phyloP scores from a whole-genome alignment of 2,797 vertebrate species.

The Adelosebastes latens region DNA sequence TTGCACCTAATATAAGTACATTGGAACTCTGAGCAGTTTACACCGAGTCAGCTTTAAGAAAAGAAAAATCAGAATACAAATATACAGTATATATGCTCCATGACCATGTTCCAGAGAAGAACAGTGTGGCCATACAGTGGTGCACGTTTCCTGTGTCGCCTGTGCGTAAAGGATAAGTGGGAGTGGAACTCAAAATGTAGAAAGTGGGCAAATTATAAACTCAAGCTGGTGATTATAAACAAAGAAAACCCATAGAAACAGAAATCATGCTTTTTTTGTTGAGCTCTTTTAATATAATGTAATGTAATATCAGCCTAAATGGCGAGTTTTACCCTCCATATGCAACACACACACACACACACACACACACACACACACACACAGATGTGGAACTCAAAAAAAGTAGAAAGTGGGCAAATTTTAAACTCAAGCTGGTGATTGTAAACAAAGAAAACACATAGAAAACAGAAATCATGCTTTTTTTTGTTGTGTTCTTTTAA shows the following conservation, averaged over 20 bases:
- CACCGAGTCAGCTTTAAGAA: too few relatives aligned
- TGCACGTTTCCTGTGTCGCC: conserved; percentile 36
- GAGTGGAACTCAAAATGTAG: background rate
- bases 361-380: too few relatives aligned
- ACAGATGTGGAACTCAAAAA: background rate
- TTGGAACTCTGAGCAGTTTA: too few relatives aligned
- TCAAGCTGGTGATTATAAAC: background rate
- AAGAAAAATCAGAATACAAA: too few relatives aligned
- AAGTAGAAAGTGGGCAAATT: background rate
- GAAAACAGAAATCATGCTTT: background rate
- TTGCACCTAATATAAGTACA: too few relatives aligned
- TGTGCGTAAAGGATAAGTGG: conserved; percentile 11
- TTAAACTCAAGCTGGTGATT: background rate
- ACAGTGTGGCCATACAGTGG: conserved; percentile 42
- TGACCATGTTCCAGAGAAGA: background rate
- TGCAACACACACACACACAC: background rate
- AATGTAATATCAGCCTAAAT: background rate
- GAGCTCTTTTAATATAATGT: background rate
- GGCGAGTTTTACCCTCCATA: background rate
- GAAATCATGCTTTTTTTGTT: background rate
- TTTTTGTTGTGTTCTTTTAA: background rate
- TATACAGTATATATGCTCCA: too few relatives aligned
- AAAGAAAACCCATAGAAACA: background rate
- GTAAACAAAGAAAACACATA: background rate
- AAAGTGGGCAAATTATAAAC: background rate